Evolutionary conservation across 2,113 vertebrate genomes (phyloP), one percentile per base, ranked within the genome.

Genomic region (Capreolus pygargus): DNA sequence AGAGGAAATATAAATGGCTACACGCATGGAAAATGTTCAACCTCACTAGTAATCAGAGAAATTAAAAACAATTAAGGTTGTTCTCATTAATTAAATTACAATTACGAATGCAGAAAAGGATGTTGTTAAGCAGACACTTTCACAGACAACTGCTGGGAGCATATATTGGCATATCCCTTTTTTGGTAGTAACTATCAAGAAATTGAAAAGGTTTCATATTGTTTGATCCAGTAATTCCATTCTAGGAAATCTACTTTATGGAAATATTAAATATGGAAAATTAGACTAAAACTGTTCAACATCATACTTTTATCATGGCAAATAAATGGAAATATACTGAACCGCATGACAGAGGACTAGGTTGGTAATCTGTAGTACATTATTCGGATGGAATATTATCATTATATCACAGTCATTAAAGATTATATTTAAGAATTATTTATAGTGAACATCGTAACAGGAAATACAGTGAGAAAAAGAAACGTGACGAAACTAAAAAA

Each of bases 201-300:
- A 57, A 95, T 61, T 54, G 60, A 90, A 92, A 98, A 84, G 45
- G 6, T 45, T 92, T 96, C 84, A 39, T 85, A 70, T 54, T 54
- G 45, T 85, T 92, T 97, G 86, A 76, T 12, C 23, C 54, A 84
- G 45, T 91, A 78, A 96, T 95, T 89, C 47, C 33, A 96, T 55
- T 70, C 76, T 87, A 86, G 43, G 50, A 94, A 92, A 94, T 52
- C 36, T 64, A 91, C 33, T 14, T 79, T 58, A 84, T 25, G 30
- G 28, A 89, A 93, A 78, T 30, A 85, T 21, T 86, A 93, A 89
- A 30, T 84, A 91, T 23, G 9, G 64, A 39, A 91, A 94, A 45
- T 58, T 70, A 86, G 50, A 55, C 85, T 55, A 90, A 95, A 91
- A 88, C 52, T 70, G 52, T 28, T 87, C 36, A 47, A 8, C 81